Base-by-base conservation (phyloP, 1,140 invertebrate genomes). In the Potamilus streckersoni region DNA sequence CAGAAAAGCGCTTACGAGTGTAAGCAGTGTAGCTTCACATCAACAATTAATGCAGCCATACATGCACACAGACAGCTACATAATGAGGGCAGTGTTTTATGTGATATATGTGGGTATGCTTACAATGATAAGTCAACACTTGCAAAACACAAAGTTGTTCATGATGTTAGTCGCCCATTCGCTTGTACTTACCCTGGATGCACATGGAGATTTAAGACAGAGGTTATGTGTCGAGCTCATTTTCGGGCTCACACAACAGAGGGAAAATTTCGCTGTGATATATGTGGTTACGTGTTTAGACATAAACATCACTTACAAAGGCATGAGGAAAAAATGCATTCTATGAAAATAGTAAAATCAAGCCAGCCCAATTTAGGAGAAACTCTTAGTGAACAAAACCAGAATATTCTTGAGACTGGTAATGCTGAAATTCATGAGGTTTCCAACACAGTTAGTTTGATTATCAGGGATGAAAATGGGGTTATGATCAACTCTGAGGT, bases 221-320 rank as follows among this genome's bases (percentile, higher is more conserved):
- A 89, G 61, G 76, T 83, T 1, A 88, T 88, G 86, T 85, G 85
- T 69, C 66, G 79, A 55, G 88, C 84, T n/a, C 88, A 89, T 77
- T 73, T 85, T 23, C 67, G 80, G 15, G 80, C 82, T 15, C 88
- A 89, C 79, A 82, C 82, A 15, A 69, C 79, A 6, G 74, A 80
- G 62, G 83, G 84, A 2, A 83, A 86, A 66, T 88, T 85, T 65
- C 76, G 80, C 60, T 88, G 87, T 73, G 49, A 38, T 1, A n/a
- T 83, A 19, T 88, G 86, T 77, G 81, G 83, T 12, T 88, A 89
- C 68, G 66, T 79, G 13, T 89, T 89, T 66, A 75, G 87, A 14
- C 85, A 89, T 23, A 89, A 89, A 66, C 88, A 89, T 78, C 88
- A 89, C 66, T 74, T 89, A 15, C 83, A 86, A 61, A 76, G 88